phyloP scores from a whole-genome alignment of 2,888 invertebrate genomes.

The Cordilura impudica region DNA sequence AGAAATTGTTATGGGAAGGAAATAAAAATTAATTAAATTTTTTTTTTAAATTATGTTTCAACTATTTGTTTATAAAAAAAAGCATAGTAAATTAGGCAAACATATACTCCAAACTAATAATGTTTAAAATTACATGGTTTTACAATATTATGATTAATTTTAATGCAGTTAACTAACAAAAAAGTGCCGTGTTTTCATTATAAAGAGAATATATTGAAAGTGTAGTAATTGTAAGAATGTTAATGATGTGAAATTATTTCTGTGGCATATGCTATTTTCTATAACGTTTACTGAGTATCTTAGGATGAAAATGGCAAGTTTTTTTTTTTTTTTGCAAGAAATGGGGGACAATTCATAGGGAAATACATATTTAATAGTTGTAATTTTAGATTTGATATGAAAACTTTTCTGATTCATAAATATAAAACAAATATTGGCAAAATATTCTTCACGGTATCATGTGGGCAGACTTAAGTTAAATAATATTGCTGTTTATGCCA shows the following conservation, averaged over 20 bases:
- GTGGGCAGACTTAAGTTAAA: no score
- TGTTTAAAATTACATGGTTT: no score
- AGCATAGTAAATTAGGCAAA: no score
- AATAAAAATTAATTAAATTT: not conserved
- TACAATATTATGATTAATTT: no score
- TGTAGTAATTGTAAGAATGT: not conserved
- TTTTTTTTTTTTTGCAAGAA: slow-evolving; percentile 24
- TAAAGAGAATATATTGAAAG: not conserved
- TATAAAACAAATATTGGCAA: no score
- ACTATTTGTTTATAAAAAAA: no score
- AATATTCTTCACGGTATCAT: no score
- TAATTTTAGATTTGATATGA: not conserved
- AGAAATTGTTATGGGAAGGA: not conserved
- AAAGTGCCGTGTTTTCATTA: not conserved
- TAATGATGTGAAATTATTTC: not conserved
- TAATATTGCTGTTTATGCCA: no score
- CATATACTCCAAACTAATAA: not conserved
- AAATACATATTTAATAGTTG: not conserved
- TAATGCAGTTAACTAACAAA: not conserved
- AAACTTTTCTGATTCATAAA: not conserved
- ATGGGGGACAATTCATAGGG: not conserved
- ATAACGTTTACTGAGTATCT: slow-evolving; percentile 44
- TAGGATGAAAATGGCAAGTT: slow-evolving; percentile 43
- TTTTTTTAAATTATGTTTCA: not conserved
- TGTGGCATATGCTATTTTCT: not conserved